A percentile compares a stretch with the other conserved stretches of the same genome.
Evolutionary conservation across 2,113 vertebrate genomes (phyloP).

Genomic region (Brienomyrus longianalis): DNA sequence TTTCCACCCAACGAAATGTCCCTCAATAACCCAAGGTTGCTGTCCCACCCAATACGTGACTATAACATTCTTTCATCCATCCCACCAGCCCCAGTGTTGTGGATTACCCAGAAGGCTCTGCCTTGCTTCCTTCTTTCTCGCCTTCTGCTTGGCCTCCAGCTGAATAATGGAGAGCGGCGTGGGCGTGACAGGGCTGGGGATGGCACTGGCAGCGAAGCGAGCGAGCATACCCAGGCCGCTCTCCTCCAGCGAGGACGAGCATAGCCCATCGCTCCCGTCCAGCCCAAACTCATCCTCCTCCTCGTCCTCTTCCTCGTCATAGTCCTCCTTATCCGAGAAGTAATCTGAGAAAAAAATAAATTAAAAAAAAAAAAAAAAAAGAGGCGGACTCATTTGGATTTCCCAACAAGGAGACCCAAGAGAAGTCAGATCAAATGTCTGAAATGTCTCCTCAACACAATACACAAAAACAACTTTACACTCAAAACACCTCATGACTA

Average conservation of each 20-base stretch:
- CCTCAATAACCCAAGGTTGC: background rate
- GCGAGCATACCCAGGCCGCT: conserved; percentile 88
- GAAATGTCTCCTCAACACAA: background rate
- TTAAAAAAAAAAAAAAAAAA: conserved; percentile 30
- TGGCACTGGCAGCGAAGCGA: conserved; percentile 80
- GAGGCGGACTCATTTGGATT: conserved; percentile 19
- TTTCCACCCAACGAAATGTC: background rate
- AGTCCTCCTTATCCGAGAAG: conserved; percentile 60
- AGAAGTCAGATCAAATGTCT: background rate
- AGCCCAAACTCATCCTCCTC: conserved; percentile 57
- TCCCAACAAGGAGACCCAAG: background rate
- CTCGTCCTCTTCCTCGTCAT: conserved; percentile 58
- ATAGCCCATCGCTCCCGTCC: conserved; percentile 57
- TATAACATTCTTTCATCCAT: background rate
- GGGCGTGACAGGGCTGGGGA: conserved; percentile 74
- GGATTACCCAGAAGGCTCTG: conserved; percentile 78
- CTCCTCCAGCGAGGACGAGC: conserved; percentile 72
- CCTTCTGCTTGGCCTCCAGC: conserved; percentile 79
- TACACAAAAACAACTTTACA: background rate
- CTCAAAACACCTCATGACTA: background rate
- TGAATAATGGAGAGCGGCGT: conserved; percentile 71
- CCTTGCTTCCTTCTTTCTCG: conserved; percentile 78
- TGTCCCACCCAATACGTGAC: background rate
- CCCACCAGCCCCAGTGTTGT: background rate
- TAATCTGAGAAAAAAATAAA: conserved; percentile 65